These are phyloP conservation scores for Leptopilina clavipes DNA, from an alignment of 1,140 invertebrate genomes.

Conservation along the genomic window DNA sequence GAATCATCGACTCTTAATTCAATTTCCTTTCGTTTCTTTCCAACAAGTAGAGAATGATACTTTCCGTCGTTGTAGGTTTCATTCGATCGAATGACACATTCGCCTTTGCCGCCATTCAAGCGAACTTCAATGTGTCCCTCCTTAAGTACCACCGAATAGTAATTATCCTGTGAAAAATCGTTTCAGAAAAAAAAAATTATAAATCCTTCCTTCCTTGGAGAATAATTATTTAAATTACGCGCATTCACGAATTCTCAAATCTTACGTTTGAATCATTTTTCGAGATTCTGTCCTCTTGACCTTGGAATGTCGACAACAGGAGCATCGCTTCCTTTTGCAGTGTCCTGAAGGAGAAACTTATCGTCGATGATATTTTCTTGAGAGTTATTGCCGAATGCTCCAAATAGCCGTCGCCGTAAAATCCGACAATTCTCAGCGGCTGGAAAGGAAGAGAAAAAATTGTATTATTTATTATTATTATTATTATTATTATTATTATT, in stretches of 20 bases:
- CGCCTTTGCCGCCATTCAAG: slow-evolving; percentile 82
- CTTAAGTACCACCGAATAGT: slow-evolving; percentile 81
- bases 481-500: no score
- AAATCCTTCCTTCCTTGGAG: no score
- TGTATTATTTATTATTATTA: neutral
- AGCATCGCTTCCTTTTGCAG: slow-evolving; percentile 82
- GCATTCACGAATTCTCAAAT: no score
- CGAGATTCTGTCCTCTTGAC: slow-evolving; percentile 68
- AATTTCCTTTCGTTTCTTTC: slow-evolving; percentile 75
- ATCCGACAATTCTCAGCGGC: slow-evolving; percentile 80
- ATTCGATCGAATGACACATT: slow-evolving; percentile 78
- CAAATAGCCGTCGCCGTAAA: slow-evolving; percentile 86
- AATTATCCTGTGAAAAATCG: slow-evolving; percentile 73
- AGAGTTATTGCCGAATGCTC: slow-evolving; percentile 82
- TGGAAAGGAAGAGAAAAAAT: slow-evolving; percentile 55
- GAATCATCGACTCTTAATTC: slow-evolving; percentile 81
- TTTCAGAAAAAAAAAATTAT: no score
- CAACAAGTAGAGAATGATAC: slow-evolving; percentile 78
- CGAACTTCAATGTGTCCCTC: slow-evolving; percentile 80
- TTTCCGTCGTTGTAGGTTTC: slow-evolving; percentile 80
- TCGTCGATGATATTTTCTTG: slow-evolving; percentile 77
- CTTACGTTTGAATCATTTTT: slow-evolving; percentile 60
- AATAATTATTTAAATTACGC: no score
- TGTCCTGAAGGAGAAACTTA: slow-evolving; percentile 88
- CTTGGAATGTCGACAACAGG: slow-evolving; percentile 82